Evolutionary conservation across 2,797 vertebrate genomes (phyloP).

Genomic region (Ptychobarbus kaznakovi): DNA sequence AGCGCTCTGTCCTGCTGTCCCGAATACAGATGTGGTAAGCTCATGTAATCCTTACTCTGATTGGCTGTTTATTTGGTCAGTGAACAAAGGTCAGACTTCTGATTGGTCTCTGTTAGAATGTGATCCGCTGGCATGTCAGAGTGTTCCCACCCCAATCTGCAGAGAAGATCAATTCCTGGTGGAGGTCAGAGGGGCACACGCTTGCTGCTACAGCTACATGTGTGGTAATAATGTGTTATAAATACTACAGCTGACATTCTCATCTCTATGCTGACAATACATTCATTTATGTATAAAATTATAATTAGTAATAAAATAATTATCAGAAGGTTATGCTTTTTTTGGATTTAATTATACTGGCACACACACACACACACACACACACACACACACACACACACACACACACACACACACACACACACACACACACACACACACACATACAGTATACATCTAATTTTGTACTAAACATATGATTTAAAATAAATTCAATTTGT

Average conservation of each 20-base stretch:
- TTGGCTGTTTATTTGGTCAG: slow-evolving; percentile 9
- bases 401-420: no score
- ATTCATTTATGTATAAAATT: not conserved
- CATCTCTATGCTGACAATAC: not conserved
- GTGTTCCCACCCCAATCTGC: slow-evolving; percentile 80
- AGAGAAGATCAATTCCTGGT: slow-evolving; percentile 94
- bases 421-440: no score
- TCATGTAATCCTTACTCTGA: slow-evolving; percentile 28
- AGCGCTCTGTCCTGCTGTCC: slow-evolving; percentile 91
- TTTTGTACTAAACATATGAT: no score
- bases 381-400: no score
- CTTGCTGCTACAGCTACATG: slow-evolving; percentile 92
- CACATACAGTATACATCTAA: no score
- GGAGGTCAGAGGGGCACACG: slow-evolving; percentile 85
- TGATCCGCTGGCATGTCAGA: slow-evolving; percentile 86
- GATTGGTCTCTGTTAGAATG: slow-evolving; percentile 82
- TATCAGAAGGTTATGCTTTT: not conserved
- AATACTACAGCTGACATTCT: not conserved
- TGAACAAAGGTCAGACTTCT: slow-evolving; percentile 33
- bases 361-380: not conserved
- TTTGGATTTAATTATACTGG: not conserved
- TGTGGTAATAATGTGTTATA: slow-evolving; percentile 79
- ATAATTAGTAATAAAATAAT: not conserved
- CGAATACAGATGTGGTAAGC: slow-evolving; percentile 90
- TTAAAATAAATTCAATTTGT: not conserved